A percentile compares a stretch with the other conserved stretches of the same genome.
Evolutionary conservation across 2,797 vertebrate species (phyloP).

Genomic region (Varecia variegata): DNA sequence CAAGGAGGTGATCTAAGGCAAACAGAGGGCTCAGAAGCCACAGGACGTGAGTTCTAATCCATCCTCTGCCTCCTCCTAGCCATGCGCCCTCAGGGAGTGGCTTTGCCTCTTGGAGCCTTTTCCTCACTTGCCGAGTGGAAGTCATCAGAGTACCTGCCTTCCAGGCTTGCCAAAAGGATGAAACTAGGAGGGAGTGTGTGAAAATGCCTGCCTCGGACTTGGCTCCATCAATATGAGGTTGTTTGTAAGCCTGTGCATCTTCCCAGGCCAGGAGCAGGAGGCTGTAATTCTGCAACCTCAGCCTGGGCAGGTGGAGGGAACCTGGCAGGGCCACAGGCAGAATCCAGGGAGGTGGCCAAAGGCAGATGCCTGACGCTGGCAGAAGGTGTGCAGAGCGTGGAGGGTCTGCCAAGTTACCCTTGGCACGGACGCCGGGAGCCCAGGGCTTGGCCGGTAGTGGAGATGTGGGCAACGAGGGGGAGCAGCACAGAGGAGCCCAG

Average conservation of each 20-base stretch:
- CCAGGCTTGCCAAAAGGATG: not conserved
- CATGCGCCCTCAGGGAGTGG: not conserved
- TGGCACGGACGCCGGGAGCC: not conserved
- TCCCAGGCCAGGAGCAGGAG: slow-evolving; percentile 13
- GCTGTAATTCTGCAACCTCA: not conserved
- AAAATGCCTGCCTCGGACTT: fast-evolving
- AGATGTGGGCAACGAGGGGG: not conserved
- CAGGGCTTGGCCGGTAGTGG: not conserved
- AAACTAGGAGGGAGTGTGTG: not conserved
- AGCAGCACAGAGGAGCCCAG: not conserved
- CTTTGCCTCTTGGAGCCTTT: not conserved
- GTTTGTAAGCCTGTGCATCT: not conserved
- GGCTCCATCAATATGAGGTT: not conserved
- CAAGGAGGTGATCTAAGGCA: not conserved
- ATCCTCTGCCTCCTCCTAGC: not conserved
- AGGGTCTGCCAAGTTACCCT: not conserved
- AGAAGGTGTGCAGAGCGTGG: not conserved
- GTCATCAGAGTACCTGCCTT: not conserved
- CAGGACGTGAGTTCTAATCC: not conserved
- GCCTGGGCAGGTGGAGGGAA: not conserved
- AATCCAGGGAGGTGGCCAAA: not conserved
- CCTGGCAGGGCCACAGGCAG: not conserved
- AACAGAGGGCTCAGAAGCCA: not conserved
- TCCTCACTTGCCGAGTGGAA: not conserved
- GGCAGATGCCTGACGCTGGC: slow-evolving; percentile 48